These are phyloP conservation scores for Idaea biselata DNA, from an alignment of 2,888 invertebrate species.

Conservation along the genomic window DNA sequence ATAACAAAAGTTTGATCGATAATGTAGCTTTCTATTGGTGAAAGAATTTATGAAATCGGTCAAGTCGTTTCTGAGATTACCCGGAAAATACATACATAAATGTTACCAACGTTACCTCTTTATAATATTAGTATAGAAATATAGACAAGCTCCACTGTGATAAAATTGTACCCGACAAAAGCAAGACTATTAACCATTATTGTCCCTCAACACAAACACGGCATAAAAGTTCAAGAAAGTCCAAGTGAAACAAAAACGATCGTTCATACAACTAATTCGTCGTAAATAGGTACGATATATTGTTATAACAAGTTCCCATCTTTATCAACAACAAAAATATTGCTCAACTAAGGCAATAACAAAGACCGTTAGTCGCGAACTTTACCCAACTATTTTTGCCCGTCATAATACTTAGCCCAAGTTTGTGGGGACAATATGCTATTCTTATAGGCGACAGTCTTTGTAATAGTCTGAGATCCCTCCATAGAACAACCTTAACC, in stretches of 20 bases:
- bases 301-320: conserved; percentile 60
- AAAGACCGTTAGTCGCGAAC: conserved; percentile 64
- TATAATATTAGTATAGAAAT: too few relatives aligned
- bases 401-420: conserved; percentile 69
- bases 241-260: conserved; percentile 6
- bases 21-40: too few relatives aligned
- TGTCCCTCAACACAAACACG: neutral
- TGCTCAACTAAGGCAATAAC: conserved; percentile 76
- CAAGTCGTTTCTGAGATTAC: too few relatives aligned
- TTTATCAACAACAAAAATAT: conserved; percentile 70
- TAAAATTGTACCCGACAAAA: neutral
- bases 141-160: neutral
- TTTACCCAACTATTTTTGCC: conserved; percentile 72
- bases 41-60: too few relatives aligned
- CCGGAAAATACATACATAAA: too few relatives aligned
- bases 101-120: too few relatives aligned
- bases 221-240: neutral
- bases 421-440: conserved; percentile 64
- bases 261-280: conserved; percentile 43
- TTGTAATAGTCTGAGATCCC: too few relatives aligned
- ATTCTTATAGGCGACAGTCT: conserved; percentile 44
- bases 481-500: too few relatives aligned
- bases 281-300: conserved; percentile 54
- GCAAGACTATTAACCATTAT: neutral
- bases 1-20: too few relatives aligned